Conservation (phyloP, 37 sponge, comb jelly and placozoan species). For the Lycopodina hypogea region DNA sequence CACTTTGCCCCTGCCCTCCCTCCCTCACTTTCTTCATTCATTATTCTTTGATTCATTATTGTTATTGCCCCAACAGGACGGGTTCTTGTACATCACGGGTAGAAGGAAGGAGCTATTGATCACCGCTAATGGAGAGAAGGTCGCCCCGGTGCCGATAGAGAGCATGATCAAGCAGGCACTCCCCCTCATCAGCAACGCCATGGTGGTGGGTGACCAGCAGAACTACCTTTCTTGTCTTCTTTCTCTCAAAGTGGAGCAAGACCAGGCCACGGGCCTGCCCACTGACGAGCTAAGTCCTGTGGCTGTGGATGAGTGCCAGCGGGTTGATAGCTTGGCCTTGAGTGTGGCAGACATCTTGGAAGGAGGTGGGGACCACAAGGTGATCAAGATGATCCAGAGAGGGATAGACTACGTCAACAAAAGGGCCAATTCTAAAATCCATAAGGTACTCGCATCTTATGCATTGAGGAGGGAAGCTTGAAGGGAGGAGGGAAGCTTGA, state of each 20-base stretch:
- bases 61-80: slow-evolving; percentile 37
- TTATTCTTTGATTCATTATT: too few relatives aligned
- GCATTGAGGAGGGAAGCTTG: too few relatives aligned
- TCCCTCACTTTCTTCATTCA: too few relatives aligned
- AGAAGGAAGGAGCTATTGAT: slow-evolving; percentile 67
- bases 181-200: slow-evolving; percentile 74
- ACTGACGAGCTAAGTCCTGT: slow-evolving; percentile 39
- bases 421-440: slow-evolving; percentile 40
- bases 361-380: slow-evolving; percentile 37
- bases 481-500: too few relatives aligned
- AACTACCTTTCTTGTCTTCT: slow-evolving; percentile 74
- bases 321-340: slow-evolving; percentile 43
- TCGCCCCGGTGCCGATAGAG: slow-evolving; percentile 89
- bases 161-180: slow-evolving; percentile 61
- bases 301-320: slow-evolving; percentile 38
- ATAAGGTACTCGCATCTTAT: too few relatives aligned
- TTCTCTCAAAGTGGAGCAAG: slow-evolving; percentile 51
- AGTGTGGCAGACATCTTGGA: slow-evolving; percentile 66
- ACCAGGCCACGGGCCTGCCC: slow-evolving; percentile 39
- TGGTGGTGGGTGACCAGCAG: slow-evolving; percentile 76
- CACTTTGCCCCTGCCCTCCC: too few relatives aligned
- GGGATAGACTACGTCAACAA: slow-evolving; percentile 72
- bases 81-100: slow-evolving; percentile 68
- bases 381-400: slow-evolving; percentile 74
- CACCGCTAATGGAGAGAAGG: slow-evolving; percentile 72